Evolutionary conservation across 1,140 invertebrate species (phyloP).

Genomic region (Schlechtendalia chinensis): DNA sequence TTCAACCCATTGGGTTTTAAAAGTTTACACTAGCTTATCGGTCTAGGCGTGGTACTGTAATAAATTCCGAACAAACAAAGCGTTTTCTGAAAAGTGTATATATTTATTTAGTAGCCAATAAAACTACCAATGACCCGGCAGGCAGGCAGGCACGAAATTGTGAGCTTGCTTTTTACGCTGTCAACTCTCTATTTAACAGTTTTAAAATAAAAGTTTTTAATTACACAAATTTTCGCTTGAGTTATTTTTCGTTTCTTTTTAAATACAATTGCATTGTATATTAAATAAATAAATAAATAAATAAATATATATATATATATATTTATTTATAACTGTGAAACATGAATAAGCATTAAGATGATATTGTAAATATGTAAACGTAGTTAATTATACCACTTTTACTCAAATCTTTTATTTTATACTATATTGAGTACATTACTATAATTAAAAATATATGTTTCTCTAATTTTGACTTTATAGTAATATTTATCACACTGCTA

Average conservation of each 20-base stretch:
- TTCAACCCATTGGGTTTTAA: background rate
- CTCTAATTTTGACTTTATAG: no score
- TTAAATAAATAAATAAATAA: no score
- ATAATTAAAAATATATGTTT: no score
- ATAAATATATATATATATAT: no score
- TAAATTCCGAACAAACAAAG: constrained; percentile 22
- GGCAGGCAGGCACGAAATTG: no score
- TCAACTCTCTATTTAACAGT: background rate
- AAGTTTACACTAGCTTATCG: background rate
- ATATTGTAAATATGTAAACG: no score
- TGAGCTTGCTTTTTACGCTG: background rate
- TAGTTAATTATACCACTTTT: no score
- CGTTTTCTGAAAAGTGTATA: constrained; percentile 31
- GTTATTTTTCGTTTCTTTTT: background rate
- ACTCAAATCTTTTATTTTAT: no score
- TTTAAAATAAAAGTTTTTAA: constrained; percentile 23
- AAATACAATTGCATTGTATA: background rate
- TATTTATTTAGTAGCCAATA: constrained; percentile 40
- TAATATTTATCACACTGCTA: no score
- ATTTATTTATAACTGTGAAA: no score
- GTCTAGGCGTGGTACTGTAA: background rate
- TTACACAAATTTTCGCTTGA: background rate
- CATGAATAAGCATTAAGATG: no score
- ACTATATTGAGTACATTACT: no score
- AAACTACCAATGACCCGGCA: background rate